Evolutionary conservation across 2,797 vertebrate genomes (phyloP), one percentile per base, ranked within the genome.

Genomic region (Karalla daura): DNA sequence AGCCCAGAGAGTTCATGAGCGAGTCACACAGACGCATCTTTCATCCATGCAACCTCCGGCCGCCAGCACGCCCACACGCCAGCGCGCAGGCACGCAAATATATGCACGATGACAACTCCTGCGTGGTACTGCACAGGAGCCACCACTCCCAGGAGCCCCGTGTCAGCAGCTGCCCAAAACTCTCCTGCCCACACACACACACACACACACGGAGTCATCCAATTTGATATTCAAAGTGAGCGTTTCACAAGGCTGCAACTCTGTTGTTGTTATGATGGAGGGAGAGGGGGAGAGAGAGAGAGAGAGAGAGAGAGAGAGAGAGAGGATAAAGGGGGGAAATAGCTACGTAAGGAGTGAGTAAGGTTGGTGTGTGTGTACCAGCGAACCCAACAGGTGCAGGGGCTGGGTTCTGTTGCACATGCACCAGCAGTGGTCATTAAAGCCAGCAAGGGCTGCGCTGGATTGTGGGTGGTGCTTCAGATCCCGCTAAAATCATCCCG

Each of bases 221-320:
- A 74, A 75, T 88, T 80, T 86, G 68, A 87, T 88, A 88, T 92
- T 91, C 86, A 89, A 88, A 88, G 74, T 71, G 59, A 80, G 81
- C 74, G 67, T 86, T 88, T 84, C 46, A 81, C 80, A 78, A 81
- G 76, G 80, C 79, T 82, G 75, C 70, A 75, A 79, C 76, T 86
- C 61, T 72, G 83, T 77, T 79, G 76, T 76, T 86, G 67, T 83
- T 84, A 72, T 74, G 74, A 81, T 66, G 52, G 67, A 76, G 55
- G 60, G 63, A 78, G 43, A 78, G 63, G 55, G 45, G 21, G 21
- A 6, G 13, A 25, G 35, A 55, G 72, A 68, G 43, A n/a, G n/a
- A n/a, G 74, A 81, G 64, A 49, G 67, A 76, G 55, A 62, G 63
- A 78, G 43, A 78, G 63, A 56, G 45, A 24, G 21, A 6, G 13